Evolutionary conservation across 2,888 invertebrate species (phyloP), one percentile per base, ranked within the genome.

Genomic region (Rhimphoctona megacephalus): DNA sequence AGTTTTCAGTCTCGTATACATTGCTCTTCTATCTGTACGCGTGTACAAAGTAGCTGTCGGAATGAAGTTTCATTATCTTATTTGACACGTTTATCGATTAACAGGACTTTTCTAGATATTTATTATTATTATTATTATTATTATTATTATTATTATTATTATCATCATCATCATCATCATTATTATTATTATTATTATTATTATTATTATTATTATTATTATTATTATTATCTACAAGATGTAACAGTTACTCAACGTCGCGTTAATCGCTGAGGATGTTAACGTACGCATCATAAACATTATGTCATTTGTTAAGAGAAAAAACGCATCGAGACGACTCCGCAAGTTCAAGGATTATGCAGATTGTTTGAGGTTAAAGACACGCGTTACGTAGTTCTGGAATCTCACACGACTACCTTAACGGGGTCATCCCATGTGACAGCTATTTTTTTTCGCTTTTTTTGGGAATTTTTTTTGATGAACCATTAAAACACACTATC

Each of bases 81-180:
- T 57, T 69, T 69, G 52, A 49, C 25, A 54, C 49, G 81, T 54
- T 81, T 39, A 77, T 67, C 66, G 81, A 81, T 81, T 46, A 72
- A 54, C 52, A 49, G 49, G 46, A 49, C 49, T 49, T 61, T 61
- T 61, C 57, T 61, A 25, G 11, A 25, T 22, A 6, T 14, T 61
- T 19, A 19, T n/a, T n/a, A 61, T 61, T 30, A 25, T 43, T 43
- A 61, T 61, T 25, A 25, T 57, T 57, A 57, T 61, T n/a, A 61
- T 61, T 30, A 25, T 43, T 43, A 61, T 61, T 25, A 25, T 57
- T 57, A 57, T 61, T n/a, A n/a, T n/a, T n/a, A n/a, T n/a, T n/a
- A n/a, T n/a, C n/a, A n/a, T n/a, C n/a, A n/a, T n/a, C n/a, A 61
- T 61, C 17, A 25, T 43, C 11, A 61, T 61, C 11, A 25, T 57